Evolutionary conservation across 2,797 vertebrate genomes (phyloP).

Genomic region (Notolabrus celidotus): DNA sequence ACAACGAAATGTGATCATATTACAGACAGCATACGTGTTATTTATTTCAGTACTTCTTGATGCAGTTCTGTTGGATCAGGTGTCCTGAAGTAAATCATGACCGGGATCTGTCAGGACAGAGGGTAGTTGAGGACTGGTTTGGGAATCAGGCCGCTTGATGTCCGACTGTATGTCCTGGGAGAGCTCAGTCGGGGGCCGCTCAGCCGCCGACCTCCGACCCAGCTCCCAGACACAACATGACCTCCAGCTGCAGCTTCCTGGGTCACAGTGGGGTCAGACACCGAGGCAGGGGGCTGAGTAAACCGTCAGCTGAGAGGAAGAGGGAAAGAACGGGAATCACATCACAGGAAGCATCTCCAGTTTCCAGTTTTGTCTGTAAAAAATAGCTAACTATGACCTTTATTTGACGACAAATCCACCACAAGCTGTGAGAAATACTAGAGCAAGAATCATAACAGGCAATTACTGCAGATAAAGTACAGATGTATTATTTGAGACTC

Average conservation of each 20-base stretch:
- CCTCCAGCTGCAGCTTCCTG: slow-evolving; percentile 79
- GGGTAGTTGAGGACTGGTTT: slow-evolving; percentile 11
- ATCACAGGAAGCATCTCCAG: too few species aligned
- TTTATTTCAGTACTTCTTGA: not conserved
- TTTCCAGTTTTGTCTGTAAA: too few species aligned
- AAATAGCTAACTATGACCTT: too few species aligned
- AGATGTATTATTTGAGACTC: too few species aligned
- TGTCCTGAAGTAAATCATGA: not conserved
- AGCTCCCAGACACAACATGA: slow-evolving; percentile 70
- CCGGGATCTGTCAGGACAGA: not conserved
- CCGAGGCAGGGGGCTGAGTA: slow-evolving; percentile 13
- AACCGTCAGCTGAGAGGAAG: not conserved
- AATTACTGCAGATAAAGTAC: too few species aligned
- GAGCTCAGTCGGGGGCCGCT: slow-evolving; percentile 47
- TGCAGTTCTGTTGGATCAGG: not conserved
- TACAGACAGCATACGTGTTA: not conserved
- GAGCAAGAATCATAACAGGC: too few species aligned
- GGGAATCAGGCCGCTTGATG: slow-evolving; percentile 11
- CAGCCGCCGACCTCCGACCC: slow-evolving; percentile 40
- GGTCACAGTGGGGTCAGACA: slow-evolving; percentile 38
- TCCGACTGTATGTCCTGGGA: slow-evolving; percentile 64
- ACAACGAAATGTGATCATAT: not conserved
- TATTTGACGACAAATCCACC: too few species aligned
- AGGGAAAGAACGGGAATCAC: not conserved
- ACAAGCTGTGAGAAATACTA: too few species aligned